These are phyloP conservation scores for Mesodorylaimus sp. DNA, from an alignment of 2,888 invertebrate genomes.

Conservation along the genomic window DNA sequence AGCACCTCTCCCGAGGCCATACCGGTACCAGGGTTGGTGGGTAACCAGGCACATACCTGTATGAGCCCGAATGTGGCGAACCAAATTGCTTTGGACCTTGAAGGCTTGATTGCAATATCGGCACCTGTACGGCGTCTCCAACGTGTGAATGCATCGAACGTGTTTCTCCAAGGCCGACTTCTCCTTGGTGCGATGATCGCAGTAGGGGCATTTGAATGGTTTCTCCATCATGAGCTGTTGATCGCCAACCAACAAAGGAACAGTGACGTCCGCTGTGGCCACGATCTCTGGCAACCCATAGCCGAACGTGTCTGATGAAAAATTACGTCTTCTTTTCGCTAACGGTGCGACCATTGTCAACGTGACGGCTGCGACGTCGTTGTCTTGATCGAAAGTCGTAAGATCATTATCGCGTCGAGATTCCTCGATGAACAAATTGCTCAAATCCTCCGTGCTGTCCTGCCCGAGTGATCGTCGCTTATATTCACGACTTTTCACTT, in stretches of 20 bases:
- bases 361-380: background rate
- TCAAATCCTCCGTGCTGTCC: background rate
- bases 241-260: constrained; percentile 15
- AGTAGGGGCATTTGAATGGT: constrained; percentile 20
- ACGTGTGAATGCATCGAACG: constrained; percentile 20
- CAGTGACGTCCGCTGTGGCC: constrained; percentile 12
- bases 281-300: constrained; percentile 15
- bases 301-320: constrained; percentile 12
- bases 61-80: constrained; percentile 19
- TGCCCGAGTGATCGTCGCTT: background rate
- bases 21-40: no score
- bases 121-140: constrained; percentile 20
- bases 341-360: background rate
- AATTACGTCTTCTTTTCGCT: background rate
- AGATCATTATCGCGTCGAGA: background rate
- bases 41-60: no score
- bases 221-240: constrained; percentile 15
- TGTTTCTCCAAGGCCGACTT: constrained; percentile 20
- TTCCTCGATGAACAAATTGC: background rate
- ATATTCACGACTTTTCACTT: background rate
- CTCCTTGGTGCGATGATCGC: constrained; percentile 18
- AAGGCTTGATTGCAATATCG: constrained; percentile 16
- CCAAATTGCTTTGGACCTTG: constrained; percentile 22
- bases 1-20: no score
- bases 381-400: background rate